phyloP scores from a whole-genome alignment of 2,797 vertebrate species.

The Adrianichthys oophorus region DNA sequence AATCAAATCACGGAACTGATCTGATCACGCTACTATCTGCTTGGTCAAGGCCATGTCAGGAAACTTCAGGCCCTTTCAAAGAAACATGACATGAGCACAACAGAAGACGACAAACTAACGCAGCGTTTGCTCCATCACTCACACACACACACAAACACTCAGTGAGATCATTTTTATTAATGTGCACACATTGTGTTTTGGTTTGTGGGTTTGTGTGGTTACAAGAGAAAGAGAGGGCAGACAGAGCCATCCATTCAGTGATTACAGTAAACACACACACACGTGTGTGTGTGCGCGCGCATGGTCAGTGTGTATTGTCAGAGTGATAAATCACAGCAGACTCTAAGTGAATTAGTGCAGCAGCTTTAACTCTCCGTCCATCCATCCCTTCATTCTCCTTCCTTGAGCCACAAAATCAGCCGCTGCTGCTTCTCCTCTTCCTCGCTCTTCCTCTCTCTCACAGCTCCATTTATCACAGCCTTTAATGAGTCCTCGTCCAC shows the following conservation, averaged over 20 bases:
- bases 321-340: constrained; percentile 91
- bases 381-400: constrained; percentile 16
- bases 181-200: not conserved
- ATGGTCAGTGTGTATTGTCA: constrained; percentile 86
- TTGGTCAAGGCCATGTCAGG: no score
- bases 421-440: not conserved
- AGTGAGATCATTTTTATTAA: constrained; percentile 24
- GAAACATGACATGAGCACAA: constrained; percentile 1
- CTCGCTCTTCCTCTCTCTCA: constrained; percentile 14
- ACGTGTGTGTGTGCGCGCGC: constrained; percentile 1
- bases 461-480: constrained; percentile 37
- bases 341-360: constrained; percentile 93
- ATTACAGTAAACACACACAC: constrained; percentile 80
- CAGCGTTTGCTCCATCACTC: no score
- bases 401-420: not conserved
- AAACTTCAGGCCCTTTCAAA: not conserved
- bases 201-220: constrained; percentile 12
- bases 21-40: no score
- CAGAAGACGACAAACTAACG: no score
- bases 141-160: constrained; percentile 5
- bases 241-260: constrained; percentile 74
- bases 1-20: no score
- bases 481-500: constrained; percentile 43
- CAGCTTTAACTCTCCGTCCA: constrained; percentile 81
- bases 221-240: constrained; percentile 3